A percentile compares a stretch with the other conserved stretches of the same genome.
Evolutionary conservation across 2,888 invertebrate species (phyloP).

Genomic region (Ametastegia equiseti): DNA sequence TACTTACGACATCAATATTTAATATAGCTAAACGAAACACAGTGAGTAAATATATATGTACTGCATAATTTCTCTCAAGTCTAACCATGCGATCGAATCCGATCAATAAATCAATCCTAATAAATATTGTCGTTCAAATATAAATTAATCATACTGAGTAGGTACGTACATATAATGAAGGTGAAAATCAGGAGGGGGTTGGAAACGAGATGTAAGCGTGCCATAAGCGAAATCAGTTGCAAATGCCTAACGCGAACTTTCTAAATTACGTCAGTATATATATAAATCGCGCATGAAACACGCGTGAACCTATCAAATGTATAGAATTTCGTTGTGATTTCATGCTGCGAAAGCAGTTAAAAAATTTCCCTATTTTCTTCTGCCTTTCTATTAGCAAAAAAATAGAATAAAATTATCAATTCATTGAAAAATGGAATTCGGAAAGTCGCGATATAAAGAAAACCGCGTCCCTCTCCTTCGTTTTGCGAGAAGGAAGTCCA

Average conservation of each 20-base stretch:
- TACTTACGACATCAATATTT: too few species aligned
- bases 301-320: background rate
- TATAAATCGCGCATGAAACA: constrained; percentile 13
- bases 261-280: constrained; percentile 45
- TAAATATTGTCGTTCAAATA: too few species aligned
- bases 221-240: constrained; percentile 47
- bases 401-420: background rate
- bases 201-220: constrained; percentile 44
- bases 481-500: constrained; percentile 58
- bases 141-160: too few species aligned
- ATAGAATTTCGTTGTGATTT: background rate
- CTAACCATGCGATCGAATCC: too few species aligned
- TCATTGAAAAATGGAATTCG: background rate
- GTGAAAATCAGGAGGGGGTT: constrained; percentile 1
- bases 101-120: too few species aligned
- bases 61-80: too few species aligned
- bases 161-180: background rate
- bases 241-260: constrained; percentile 46
- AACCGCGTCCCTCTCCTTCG: background rate
- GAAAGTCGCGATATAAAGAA: background rate
- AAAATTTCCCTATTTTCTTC: too few species aligned
- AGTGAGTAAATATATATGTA: too few species aligned
- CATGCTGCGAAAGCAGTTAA: constrained; percentile 6
- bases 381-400: too few species aligned
- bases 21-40: too few species aligned